Evolutionary conservation across 1,140 invertebrate genomes (phyloP).

Genomic region (Panagrolaimus sp.): DNA sequence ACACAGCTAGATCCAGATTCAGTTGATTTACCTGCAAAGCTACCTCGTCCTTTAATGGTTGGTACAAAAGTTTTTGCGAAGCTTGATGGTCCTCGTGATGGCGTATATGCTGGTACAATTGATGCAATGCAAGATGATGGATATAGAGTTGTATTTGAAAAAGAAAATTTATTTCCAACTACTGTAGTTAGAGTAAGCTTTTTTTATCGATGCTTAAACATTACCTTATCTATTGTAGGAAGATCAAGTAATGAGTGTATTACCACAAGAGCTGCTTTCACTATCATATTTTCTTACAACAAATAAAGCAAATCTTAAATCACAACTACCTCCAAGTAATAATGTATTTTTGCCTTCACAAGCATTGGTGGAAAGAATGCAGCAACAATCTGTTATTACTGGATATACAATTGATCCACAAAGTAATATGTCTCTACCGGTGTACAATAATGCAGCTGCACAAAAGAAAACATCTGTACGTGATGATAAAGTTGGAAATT

Average conservation of each 20-base stretch:
- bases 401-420: conserved; percentile 11
- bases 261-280: conserved; percentile 34
- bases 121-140: conserved; percentile 95
- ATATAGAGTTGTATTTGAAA: conserved; percentile 93
- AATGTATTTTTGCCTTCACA: conserved; percentile 15
- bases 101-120: conserved; percentile 87
- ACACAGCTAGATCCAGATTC: conserved; percentile 68
- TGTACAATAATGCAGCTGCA: conserved; percentile 6
- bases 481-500: conserved; percentile 47
- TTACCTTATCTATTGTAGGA: conserved; percentile 36
- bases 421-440: conserved; percentile 13
- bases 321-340: background rate
- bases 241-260: conserved; percentile 44
- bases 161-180: conserved; percentile 78
- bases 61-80: conserved; percentile 80
- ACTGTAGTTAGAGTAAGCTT: conserved; percentile 80
- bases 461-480: conserved; percentile 16
- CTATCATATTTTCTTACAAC: conserved; percentile 42
- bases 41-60: conserved; percentile 88
- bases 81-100: conserved; percentile 85
- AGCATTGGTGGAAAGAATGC: conserved; percentile 17
- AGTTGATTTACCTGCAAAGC: conserved; percentile 88
- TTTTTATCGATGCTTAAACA: too few relatives aligned
- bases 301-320: conserved; percentile 36
- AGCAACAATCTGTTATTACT: conserved; percentile 17